phyloP scores from a whole-genome alignment of 2,113 vertebrate species.

The Sula dactylatra region DNA sequence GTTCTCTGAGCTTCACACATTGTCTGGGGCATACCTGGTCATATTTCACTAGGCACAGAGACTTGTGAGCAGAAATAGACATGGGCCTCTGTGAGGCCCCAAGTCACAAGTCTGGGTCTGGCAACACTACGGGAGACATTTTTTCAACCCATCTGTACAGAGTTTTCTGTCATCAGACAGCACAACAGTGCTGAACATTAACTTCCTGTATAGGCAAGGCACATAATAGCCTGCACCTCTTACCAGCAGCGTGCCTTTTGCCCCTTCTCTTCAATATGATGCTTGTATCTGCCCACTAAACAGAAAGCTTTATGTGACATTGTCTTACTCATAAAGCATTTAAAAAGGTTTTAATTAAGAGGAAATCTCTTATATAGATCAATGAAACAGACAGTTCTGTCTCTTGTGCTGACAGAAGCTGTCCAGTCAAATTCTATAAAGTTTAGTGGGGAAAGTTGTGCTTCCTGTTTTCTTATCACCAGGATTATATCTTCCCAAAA shows the following conservation, averaged over 20 bases:
- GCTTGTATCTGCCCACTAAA: background rate
- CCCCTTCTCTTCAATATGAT: rapidly evolving
- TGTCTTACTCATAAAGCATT: background rate
- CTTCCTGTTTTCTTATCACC: background rate
- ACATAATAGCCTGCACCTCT: background rate
- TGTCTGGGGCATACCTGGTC: background rate
- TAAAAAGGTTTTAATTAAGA: background rate
- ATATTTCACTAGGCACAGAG: background rate
- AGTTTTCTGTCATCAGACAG: background rate
- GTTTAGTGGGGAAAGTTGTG: background rate
- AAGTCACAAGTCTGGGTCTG: background rate
- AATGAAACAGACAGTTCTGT: background rate
- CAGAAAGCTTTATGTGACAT: background rate
- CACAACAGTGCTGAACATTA: background rate
- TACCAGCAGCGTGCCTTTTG: background rate
- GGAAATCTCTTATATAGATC: background rate
- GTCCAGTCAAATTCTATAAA: background rate
- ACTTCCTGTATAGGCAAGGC: background rate
- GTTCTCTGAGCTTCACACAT: background rate
- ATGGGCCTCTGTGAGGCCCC: background rate
- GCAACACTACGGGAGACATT: background rate
- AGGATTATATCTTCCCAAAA: background rate
- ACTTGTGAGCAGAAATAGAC: background rate
- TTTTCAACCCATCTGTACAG: background rate
- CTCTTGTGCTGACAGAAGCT: background rate